Conservation (phyloP, 1,140 invertebrate genomes). For the Caenorhabditis remanei region DNA sequence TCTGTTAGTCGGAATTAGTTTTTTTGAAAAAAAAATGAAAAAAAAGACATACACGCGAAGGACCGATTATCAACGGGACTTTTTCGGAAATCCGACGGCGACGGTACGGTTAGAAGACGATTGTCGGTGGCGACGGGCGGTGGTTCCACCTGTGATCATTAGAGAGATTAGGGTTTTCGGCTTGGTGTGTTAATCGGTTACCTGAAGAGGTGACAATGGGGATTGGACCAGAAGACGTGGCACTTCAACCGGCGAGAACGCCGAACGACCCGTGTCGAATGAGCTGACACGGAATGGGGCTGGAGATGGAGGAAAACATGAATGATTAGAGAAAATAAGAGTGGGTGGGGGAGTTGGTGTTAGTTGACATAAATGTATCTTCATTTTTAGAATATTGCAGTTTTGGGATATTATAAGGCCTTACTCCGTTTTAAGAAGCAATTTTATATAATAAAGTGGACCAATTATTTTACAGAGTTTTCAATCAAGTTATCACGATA, state of each 20-base stretch:
- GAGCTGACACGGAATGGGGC: conserved; percentile 20
- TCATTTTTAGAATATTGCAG: too few relatives aligned
- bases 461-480: too few relatives aligned
- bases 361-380: conserved; percentile 25
- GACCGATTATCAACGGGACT: conserved; percentile 54
- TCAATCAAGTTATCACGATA: too few relatives aligned
- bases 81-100: conserved; percentile 57
- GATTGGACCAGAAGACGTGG: conserved; percentile 61
- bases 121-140: conserved; percentile 61
- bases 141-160: conserved; percentile 50
- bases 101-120: conserved; percentile 64
- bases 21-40: neutral
- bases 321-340: conserved; percentile 26
- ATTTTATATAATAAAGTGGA: too few relatives aligned
- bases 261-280: conserved; percentile 57
- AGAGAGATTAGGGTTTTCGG: neutral
- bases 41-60: conserved; percentile 26
- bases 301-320: neutral
- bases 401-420: too few relatives aligned
- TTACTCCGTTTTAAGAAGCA: too few relatives aligned
- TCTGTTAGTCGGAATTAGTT: too few relatives aligned
- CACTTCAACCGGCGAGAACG: conserved; percentile 56
- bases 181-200: neutral
- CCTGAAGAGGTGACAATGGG: conserved; percentile 60
- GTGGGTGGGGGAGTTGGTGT: neutral